Conservation (phyloP, 2,797 vertebrate genomes). For the Muscicapa striata region DNA sequence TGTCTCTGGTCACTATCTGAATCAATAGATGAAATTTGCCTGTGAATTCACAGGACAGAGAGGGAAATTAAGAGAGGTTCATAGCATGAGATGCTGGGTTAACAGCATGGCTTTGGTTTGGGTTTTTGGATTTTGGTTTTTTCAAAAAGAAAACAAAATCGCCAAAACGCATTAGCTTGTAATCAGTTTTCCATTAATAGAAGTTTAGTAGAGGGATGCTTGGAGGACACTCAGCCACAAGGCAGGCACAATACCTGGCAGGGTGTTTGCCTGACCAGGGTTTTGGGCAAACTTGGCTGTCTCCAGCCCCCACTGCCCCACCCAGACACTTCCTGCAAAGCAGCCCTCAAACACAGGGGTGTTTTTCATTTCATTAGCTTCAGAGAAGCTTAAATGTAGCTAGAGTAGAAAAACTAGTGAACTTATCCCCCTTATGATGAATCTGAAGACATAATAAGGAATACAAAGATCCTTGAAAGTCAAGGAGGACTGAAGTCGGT, state of each 20-base stretch:
- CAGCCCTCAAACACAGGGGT: neutral
- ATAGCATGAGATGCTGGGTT: neutral
- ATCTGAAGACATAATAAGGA: neutral
- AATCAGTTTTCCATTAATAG: neutral
- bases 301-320: fast-evolving
- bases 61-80: neutral
- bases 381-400: neutral
- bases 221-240: neutral
- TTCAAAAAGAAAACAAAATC: too few relatives aligned
- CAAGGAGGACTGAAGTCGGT: neutral
- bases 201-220: neutral
- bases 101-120: neutral
- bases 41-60: neutral
- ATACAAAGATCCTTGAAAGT: neutral
- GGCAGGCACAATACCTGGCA: neutral
- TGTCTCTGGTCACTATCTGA: neutral
- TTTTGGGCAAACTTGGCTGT: neutral
- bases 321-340: neutral
- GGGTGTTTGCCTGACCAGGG: neutral
- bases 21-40: neutral
- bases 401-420: neutral
- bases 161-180: neutral
- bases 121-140: neutral
- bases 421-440: neutral
- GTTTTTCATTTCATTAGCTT: neutral